phyloP scores from a whole-genome alignment of 2,113 vertebrate species.

The Holacanthus passer region DNA sequence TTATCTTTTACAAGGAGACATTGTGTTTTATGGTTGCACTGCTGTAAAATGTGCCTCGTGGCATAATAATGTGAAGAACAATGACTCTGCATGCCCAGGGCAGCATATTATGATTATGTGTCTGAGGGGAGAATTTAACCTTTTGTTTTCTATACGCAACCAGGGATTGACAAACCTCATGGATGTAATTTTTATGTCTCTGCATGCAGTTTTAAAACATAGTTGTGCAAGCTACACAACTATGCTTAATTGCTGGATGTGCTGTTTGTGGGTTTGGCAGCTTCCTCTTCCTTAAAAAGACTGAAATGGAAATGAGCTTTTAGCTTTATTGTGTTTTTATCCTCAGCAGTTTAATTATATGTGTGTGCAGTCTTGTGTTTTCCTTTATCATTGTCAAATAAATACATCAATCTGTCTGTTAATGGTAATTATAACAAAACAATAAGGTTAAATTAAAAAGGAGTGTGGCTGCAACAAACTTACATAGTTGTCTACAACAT shows the following conservation, averaged over 20 bases:
- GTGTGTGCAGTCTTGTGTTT: not conserved
- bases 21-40: not conserved
- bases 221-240: too few species aligned
- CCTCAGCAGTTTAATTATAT: not conserved
- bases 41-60: not conserved
- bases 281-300: not conserved
- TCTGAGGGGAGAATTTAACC: not conserved
- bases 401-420: not conserved
- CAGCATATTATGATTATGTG: not conserved
- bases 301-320: not conserved
- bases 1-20: not conserved
- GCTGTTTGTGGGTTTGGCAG: not conserved
- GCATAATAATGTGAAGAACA: not conserved
- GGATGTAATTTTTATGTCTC: not conserved
- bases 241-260: slow-evolving; percentile 16
- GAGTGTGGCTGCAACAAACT: not conserved
- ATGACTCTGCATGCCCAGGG: not conserved
- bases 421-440: not conserved
- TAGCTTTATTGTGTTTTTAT: not conserved
- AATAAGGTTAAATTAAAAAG: not conserved
- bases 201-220: not conserved
- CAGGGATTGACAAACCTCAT: not conserved
- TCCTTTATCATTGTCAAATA: not conserved
- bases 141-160: not conserved
- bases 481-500: not conserved